Evolutionary conservation across 1,140 invertebrate genomes (phyloP).

Genomic region (Macrobrachium rosenbergii): DNA sequence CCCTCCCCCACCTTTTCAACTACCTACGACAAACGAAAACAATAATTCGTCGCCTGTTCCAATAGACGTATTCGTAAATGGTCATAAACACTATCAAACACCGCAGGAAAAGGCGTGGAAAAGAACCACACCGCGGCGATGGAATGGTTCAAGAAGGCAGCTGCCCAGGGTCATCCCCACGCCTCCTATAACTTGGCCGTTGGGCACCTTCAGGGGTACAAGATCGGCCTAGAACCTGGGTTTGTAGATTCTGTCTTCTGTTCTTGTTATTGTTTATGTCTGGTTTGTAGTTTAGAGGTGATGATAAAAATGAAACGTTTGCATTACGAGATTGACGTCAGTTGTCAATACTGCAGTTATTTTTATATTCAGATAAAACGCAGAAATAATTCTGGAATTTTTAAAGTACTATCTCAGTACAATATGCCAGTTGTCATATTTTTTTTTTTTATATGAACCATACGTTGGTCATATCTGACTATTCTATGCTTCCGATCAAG

Average conservation of each 20-base stretch:
- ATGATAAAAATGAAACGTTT: too few species aligned
- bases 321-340: too few species aligned
- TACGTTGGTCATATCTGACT: too few species aligned
- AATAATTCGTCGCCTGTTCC: background rate
- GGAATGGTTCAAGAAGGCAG: conserved; percentile 74
- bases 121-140: conserved; percentile 72
- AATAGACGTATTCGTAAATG: background rate
- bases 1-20: background rate
- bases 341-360: too few species aligned
- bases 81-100: background rate
- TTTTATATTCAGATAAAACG: too few species aligned
- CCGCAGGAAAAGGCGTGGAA: conserved; percentile 72
- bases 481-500: too few species aligned
- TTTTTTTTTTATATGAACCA: too few species aligned
- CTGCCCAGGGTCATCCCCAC: conserved; percentile 75
- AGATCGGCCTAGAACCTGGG: conserved; percentile 70
- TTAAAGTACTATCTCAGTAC: too few species aligned
- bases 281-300: background rate
- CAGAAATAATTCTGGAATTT: too few species aligned
- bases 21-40: background rate
- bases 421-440: too few species aligned
- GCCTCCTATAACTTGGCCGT: conserved; percentile 75
- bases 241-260: conserved; percentile 62
- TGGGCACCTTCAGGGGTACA: conserved; percentile 74
- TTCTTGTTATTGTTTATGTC: background rate